Conservation (phyloP, 2,113 vertebrate species). For the Oceanites oceanicus region DNA sequence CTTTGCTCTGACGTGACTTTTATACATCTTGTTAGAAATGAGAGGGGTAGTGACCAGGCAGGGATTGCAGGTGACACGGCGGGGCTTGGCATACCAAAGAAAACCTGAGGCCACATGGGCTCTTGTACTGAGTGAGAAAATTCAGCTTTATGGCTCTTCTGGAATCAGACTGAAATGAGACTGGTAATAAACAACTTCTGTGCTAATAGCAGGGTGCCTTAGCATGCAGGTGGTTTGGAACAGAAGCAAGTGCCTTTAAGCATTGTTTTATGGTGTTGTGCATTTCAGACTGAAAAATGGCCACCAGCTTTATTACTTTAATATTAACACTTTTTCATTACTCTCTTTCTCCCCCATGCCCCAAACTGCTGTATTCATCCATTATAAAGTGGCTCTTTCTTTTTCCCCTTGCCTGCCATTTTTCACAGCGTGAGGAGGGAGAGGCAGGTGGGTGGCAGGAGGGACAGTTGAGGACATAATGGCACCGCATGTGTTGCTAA, state of each 20-base stretch:
- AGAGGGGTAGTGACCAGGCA: background rate
- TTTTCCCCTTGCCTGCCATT: background rate
- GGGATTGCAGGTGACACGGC: background rate
- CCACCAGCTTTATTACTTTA: conserved; percentile 39
- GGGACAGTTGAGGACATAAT: background rate
- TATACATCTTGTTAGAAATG: background rate
- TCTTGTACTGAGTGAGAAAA: background rate
- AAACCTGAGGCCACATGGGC: background rate
- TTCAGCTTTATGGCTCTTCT: background rate
- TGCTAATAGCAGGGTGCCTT: conserved; percentile 53
- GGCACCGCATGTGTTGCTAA: background rate
- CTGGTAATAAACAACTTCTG: conserved; percentile 58
- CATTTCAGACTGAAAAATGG: conserved; percentile 48
- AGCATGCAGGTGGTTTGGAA: conserved; percentile 43
- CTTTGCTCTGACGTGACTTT: background rate
- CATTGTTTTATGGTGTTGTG: conserved; percentile 1
- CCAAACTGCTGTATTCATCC: conserved; percentile 1
- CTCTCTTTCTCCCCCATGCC: background rate
- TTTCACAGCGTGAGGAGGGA: background rate
- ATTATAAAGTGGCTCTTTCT: background rate
- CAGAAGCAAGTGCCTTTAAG: conserved; percentile 37
- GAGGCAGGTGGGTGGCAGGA: background rate
- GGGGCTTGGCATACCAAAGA: background rate
- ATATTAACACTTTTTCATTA: conserved; percentile 9
- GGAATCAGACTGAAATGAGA: conserved; percentile 28